Evolutionary conservation across 2,888 invertebrate genomes (phyloP).

Genomic region (Epicampocera succincta): DNA sequence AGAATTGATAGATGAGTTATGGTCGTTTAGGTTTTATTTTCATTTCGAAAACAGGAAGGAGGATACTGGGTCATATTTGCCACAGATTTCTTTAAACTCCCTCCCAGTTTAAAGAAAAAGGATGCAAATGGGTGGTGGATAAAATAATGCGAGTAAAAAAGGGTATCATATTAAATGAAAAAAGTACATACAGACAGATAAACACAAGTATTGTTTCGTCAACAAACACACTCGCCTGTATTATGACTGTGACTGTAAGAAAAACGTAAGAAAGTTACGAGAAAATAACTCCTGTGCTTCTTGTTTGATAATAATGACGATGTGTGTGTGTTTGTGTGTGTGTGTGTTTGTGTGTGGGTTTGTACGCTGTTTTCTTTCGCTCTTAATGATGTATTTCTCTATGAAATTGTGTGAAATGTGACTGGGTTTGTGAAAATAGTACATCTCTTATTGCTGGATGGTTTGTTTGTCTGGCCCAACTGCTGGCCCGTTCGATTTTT

Average conservation of each 20-base stretch:
- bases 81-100: conserved; percentile 71
- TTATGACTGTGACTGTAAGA: conserved; percentile 48
- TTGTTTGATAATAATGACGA: conserved; percentile 18
- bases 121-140: conserved; percentile 6
- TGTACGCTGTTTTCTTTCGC: conserved; percentile 58
- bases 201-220: background rate
- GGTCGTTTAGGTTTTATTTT: conserved; percentile 68
- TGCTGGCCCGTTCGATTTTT: conserved; percentile 57
- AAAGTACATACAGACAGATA: conserved; percentile 40
- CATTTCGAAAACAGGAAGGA: conserved; percentile 32
- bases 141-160: conserved; percentile 37
- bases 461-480: conserved; percentile 23
- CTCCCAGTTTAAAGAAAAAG: conserved; percentile 44
- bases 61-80: conserved; percentile 52
- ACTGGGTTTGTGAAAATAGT: conserved; percentile 12
- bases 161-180: conserved; percentile 50
- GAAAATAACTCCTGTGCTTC: conserved; percentile 63
- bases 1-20: conserved; percentile 82
- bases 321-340: conserved; percentile 4
- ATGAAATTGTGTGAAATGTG: conserved; percentile 1
- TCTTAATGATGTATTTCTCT: conserved; percentile 46
- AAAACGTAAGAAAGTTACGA: conserved; percentile 51
- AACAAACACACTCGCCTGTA: conserved; percentile 23
- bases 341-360: conserved; percentile 70
- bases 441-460: conserved; percentile 4